Evolutionary conservation across 2,797 vertebrate species (phyloP).

Genomic region (Cyprinodon diabolis): DNA sequence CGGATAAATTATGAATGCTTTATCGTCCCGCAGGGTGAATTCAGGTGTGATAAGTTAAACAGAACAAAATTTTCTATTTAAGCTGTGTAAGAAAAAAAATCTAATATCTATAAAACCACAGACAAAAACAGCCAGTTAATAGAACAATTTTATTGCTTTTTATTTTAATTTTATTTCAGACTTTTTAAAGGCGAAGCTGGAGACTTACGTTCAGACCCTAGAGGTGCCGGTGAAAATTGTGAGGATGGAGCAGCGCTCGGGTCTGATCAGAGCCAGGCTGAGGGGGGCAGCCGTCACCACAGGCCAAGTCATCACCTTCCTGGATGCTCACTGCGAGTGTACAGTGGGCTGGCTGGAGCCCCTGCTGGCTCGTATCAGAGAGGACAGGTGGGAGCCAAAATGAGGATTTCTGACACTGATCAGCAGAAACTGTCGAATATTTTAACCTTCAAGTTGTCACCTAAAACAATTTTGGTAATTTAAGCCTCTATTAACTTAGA

Average conservation of each 20-base stretch:
- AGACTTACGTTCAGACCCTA: constrained; percentile 86
- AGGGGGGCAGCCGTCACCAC: constrained; percentile 90
- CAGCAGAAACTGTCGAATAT: constrained; percentile 13
- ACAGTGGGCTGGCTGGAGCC: constrained; percentile 95
- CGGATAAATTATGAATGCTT: too few relatives aligned
- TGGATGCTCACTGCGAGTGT: constrained; percentile 98
- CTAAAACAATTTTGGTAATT: constrained; percentile 26
- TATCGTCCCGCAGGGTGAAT: too few relatives aligned
- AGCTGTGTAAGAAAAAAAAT: too few relatives aligned
- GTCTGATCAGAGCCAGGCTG: constrained; percentile 92
- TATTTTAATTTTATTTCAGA: constrained; percentile 76
- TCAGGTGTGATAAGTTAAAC: too few relatives aligned
- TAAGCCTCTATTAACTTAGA: constrained; percentile 28
- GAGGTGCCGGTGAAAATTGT: constrained; percentile 88
- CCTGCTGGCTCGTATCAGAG: constrained; percentile 90
- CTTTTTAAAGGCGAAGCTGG: constrained; percentile 90
- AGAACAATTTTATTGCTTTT: too few relatives aligned
- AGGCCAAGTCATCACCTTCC: constrained; percentile 95
- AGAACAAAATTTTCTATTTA: too few relatives aligned
- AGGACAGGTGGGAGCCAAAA: constrained; percentile 86
- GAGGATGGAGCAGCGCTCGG: constrained; percentile 94
- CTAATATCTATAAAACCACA: too few relatives aligned
- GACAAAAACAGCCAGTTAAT: too few relatives aligned
- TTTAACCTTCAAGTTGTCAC: constrained; percentile 20
- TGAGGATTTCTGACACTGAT: not conserved